A percentile compares a stretch with the other conserved stretches of the same genome.
These are phyloP conservation scores for Pipa parva DNA, from an alignment of 2,113 vertebrate genomes.

Conservation along the genomic window DNA sequence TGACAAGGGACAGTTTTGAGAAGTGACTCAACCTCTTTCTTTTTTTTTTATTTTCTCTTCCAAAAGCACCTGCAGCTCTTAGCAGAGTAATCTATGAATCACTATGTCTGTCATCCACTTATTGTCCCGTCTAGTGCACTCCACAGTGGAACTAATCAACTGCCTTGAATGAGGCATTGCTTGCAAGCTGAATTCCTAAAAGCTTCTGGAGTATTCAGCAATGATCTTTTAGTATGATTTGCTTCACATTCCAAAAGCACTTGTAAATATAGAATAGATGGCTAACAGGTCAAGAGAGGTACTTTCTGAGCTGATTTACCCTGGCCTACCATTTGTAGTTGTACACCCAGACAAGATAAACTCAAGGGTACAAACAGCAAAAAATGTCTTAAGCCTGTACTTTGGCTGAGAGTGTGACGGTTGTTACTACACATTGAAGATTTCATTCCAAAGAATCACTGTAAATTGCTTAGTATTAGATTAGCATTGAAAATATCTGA, in stretches of 20 bases:
- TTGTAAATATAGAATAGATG: slow-evolving; percentile 58
- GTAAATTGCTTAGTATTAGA: too few relatives aligned
- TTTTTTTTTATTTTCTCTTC: slow-evolving; percentile 52
- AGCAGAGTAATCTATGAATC: slow-evolving; percentile 74
- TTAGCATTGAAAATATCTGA: too few relatives aligned
- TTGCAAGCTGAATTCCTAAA: slow-evolving; percentile 60
- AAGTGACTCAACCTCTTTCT: slow-evolving; percentile 49
- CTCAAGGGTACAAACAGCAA: slow-evolving; percentile 46
- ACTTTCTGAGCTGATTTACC: slow-evolving; percentile 53
- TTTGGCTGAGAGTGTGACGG: not conserved
- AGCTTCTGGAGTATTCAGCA: slow-evolving; percentile 58
- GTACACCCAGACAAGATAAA: slow-evolving; percentile 51
- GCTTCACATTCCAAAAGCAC: slow-evolving; percentile 60
- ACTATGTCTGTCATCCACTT: slow-evolving; percentile 66
- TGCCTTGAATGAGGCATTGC: slow-evolving; percentile 57
- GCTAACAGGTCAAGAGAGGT: slow-evolving; percentile 54
- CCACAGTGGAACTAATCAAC: slow-evolving; percentile 62
- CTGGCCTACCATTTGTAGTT: slow-evolving; percentile 50
- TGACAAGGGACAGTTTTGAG: slow-evolving; percentile 51
- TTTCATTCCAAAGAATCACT: too few relatives aligned
- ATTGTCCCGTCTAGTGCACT: slow-evolving; percentile 75
- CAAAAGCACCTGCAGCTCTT: slow-evolving; percentile 76
- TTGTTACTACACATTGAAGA: not conserved
- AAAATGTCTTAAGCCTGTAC: not conserved
- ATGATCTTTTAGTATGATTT: slow-evolving; percentile 59